Conservation (phyloP, 2,113 vertebrate genomes). For the Chroicocephalus ridibundus region DNA sequence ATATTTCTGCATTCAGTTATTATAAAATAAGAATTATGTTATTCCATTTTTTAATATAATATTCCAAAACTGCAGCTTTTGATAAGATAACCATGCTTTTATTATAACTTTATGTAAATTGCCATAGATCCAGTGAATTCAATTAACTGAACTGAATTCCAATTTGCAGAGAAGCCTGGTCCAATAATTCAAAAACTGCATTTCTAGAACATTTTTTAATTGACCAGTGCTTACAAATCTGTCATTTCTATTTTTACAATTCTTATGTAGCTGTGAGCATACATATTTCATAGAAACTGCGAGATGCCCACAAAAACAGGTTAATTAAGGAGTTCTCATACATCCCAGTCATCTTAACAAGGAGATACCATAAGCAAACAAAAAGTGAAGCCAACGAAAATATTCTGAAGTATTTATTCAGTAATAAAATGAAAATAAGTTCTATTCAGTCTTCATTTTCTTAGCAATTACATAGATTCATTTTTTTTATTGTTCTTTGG, state of each 20-base stretch:
- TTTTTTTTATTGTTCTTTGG: neutral
- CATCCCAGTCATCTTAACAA: constrained; percentile 27
- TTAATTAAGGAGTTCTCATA: constrained; percentile 60
- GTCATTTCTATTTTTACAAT: constrained; percentile 32
- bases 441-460: constrained; percentile 25
- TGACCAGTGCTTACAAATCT: neutral
- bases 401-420: constrained; percentile 34
- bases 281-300: neutral
- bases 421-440: constrained; percentile 48
- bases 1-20: neutral
- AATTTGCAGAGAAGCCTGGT: constrained; percentile 9
- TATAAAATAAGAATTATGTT: neutral
- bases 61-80: neutral
- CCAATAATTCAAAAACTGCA: constrained; percentile 29
- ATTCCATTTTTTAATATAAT: neutral
- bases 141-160: constrained; percentile 47
- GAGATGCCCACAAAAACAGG: constrained; percentile 49
- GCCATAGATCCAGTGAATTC: constrained; percentile 33
- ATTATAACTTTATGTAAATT: constrained; percentile 53
- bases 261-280: constrained; percentile 2
- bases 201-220: neutral
- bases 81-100: neutral
- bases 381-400: constrained; percentile 51
- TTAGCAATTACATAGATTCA: neutral
- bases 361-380: neutral